These are phyloP conservation scores for Dolichotis patagonum DNA, from an alignment of 2,113 vertebrate genomes.

Conservation along the genomic window DNA sequence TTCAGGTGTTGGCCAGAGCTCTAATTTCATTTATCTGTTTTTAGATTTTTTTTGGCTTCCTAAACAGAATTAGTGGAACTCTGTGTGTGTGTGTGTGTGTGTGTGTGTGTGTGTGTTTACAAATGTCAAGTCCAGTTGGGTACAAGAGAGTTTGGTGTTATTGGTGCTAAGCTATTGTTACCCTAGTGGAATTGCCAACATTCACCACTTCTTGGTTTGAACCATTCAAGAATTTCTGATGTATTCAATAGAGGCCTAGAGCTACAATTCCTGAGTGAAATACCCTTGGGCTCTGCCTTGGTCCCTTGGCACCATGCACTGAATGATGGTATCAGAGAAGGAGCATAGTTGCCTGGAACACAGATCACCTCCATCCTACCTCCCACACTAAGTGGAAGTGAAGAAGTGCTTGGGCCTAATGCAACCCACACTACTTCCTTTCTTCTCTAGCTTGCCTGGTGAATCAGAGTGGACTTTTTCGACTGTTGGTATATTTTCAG, in stretches of 20 bases:
- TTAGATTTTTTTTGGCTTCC: background rate
- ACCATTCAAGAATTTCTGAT: background rate
- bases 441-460: background rate
- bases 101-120: background rate
- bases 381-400: background rate
- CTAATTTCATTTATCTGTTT: background rate
- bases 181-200: background rate
- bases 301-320: background rate
- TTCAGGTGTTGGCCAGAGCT: background rate
- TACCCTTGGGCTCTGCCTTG: background rate
- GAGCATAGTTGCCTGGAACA: background rate
- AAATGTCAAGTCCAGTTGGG: background rate
- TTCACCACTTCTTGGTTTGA: background rate
- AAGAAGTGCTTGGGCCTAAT: background rate
- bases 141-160: background rate
- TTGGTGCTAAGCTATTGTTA: background rate
- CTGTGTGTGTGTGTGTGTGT: too few species aligned
- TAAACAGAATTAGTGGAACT: background rate
- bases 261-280: background rate
- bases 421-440: background rate
- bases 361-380: rapidly evolving
- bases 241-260: background rate
- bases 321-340: rapidly evolving
- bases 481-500: background rate
- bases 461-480: background rate